Evolutionary conservation across 2,113 vertebrate genomes (phyloP).

Genomic region (Morone chrysops): DNA sequence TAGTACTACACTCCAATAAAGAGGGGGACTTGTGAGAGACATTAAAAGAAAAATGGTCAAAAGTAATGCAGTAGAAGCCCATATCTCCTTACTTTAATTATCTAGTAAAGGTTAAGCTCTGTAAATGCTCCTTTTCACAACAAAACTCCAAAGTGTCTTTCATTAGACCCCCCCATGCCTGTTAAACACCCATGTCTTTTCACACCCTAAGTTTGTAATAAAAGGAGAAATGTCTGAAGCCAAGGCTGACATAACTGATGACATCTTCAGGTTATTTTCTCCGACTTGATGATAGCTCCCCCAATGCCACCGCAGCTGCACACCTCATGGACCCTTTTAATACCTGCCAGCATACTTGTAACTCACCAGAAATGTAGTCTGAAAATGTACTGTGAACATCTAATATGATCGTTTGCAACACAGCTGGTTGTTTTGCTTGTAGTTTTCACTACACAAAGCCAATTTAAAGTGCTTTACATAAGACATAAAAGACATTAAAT

Average conservation of each 20-base stretch:
- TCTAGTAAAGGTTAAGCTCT: background rate
- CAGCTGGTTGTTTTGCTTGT: conserved; percentile 4
- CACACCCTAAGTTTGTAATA: background rate
- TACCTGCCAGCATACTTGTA: background rate
- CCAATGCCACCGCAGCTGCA: background rate
- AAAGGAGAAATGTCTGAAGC: background rate
- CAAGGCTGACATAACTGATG: background rate
- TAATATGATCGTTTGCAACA: conserved; percentile 3
- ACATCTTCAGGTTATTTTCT: background rate
- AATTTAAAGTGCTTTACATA: background rate
- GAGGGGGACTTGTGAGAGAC: background rate
- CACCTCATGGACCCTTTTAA: background rate
- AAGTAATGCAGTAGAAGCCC: background rate
- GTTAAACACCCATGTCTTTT: background rate
- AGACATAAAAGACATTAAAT: background rate
- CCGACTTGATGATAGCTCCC: background rate
- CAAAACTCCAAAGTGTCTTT: background rate
- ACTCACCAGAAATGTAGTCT: background rate
- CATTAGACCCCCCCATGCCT: background rate
- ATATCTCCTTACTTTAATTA: too few relatives aligned
- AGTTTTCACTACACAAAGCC: background rate
- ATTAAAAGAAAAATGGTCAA: background rate
- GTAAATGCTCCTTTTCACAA: background rate
- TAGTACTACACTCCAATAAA: background rate
- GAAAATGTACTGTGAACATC: background rate